Evolutionary conservation across 2,113 vertebrate genomes (phyloP), one percentile per base, ranked within the genome.

Genomic region (Chaetops frenatus): DNA sequence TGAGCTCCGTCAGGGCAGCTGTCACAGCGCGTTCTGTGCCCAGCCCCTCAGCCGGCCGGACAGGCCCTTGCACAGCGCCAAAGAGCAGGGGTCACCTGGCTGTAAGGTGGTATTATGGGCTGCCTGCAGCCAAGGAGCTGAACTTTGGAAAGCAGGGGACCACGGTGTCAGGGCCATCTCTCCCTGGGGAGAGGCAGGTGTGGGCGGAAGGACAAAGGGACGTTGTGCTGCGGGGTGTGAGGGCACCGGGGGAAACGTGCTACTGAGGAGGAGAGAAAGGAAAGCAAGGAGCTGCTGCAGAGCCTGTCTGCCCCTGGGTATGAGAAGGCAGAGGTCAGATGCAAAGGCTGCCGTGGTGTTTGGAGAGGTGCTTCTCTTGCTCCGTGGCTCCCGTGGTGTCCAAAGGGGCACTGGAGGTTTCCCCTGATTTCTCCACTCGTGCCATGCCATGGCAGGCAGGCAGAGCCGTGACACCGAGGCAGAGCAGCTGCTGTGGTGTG

Each of bases 81-180:
- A 83, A 78, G 87, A 90, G 92, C 95, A 92, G 82, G 54, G 94
- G 61, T 88, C 94, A 96, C 76, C 95, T 90, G 89, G 92, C 84
- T 82, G 70, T 33, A 29, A 74, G 82, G 84, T 3, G 79, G n/a
- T 38, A 45, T 57, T 73, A 36, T 4, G 65, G 71, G 84, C 77
- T 94, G 94, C 81, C 92, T 54, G 95, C 78, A 18, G 87, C 65
- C 88, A 33, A 9, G 45, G 33, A 11, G 35, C 48, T 88, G 92
- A 92, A 65, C 79, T 95, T 85, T 90, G 84, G 35, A 29, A 19
- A 57, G 64, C 85, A 31, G 71, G 35, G 56, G 15, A 56, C 6
- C 0, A 0, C 1, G 0, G 44, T 33, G 66, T 20, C 29, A 2
- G 50, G 44, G 71, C 57, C 28, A 12, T 33, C 17, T 64, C 45